Percentiles rank a stretch among this genome's conserved stretches.
These are phyloP conservation scores for Ellobium chinense DNA, from an alignment of 2,888 invertebrate genomes.

Conservation along the genomic window DNA sequence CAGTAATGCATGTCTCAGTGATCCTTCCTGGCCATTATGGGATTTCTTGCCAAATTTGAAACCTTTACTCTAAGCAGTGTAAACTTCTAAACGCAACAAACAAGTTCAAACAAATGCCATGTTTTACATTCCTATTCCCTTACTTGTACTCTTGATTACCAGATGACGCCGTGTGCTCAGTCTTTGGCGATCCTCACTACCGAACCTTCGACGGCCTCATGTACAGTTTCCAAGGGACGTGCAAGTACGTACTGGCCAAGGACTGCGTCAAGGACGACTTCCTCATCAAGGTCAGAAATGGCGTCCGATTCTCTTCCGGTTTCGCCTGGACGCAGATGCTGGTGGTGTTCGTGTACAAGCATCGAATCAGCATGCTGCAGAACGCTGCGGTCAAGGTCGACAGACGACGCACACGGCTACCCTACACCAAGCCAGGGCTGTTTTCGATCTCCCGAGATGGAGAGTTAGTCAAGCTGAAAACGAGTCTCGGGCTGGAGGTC, in stretches of 20 bases:
- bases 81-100: no score
- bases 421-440: slow-evolving; percentile 81
- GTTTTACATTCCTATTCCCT: slow-evolving; percentile 11
- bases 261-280: slow-evolving; percentile 88
- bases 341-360: slow-evolving; percentile 81
- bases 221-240: slow-evolving; percentile 92
- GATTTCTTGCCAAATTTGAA: no score
- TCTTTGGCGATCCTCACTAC: slow-evolving; percentile 97
- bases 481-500: slow-evolving; percentile 86
- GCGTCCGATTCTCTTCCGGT: slow-evolving; percentile 87
- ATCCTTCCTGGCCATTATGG: no score
- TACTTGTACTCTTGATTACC: no score
- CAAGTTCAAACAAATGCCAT: no score
- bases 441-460: slow-evolving; percentile 81
- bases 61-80: no score
- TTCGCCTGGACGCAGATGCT: slow-evolving; percentile 96
- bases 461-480: slow-evolving; percentile 78
- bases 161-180: slow-evolving; percentile 93
- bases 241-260: slow-evolving; percentile 89
- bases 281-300: slow-evolving; percentile 93
- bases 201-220: slow-evolving; percentile 96
- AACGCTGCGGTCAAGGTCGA: slow-evolving; percentile 91
- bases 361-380: slow-evolving; percentile 84
- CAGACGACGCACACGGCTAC: slow-evolving; percentile 86
- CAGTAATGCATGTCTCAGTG: no score